phyloP scores from a whole-genome alignment of 2,113 vertebrate genomes.

The Pelecanus crispus region DNA sequence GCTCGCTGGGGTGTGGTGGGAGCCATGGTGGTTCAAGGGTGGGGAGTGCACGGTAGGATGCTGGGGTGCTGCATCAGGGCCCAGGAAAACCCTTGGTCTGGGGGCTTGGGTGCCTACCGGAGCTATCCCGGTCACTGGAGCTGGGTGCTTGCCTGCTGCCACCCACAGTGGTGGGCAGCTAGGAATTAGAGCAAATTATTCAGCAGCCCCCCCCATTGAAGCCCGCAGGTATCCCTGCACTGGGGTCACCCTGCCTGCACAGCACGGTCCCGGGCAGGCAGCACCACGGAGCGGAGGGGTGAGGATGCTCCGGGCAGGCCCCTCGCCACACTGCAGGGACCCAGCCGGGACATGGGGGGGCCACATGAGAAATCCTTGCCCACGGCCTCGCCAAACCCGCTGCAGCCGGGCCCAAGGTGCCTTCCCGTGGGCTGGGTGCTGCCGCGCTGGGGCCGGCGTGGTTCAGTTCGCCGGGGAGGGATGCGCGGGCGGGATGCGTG shows the following conservation, averaged over 20 bases:
- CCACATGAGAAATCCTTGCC: neutral
- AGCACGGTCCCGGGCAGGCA: neutral
- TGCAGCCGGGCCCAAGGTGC: too few relatives aligned
- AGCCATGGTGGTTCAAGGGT: neutral
- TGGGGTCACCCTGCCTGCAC: neutral
- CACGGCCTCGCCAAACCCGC: accelerated
- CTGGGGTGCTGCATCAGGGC: neutral
- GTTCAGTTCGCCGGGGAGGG: neutral
- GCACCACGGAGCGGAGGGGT: neutral
- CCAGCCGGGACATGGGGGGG: neutral
- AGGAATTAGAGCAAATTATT: neutral
- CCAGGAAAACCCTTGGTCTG: neutral
- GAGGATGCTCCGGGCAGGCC: neutral
- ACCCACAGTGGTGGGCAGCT: neutral
- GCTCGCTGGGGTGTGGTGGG: neutral
- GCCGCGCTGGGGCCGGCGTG: accelerated
- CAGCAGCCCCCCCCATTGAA: neutral
- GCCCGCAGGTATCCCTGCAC: neutral
- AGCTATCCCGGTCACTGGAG: neutral
- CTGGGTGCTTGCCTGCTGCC: neutral
- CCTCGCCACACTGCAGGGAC: neutral
- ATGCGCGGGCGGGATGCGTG: accelerated
- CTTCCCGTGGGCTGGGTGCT: neutral
- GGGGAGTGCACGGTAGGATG: neutral
- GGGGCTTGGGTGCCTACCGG: neutral